A percentile compares a stretch with the other conserved stretches of the same genome.
These are phyloP conservation scores for Pocillopora grandis DNA, from an alignment of 92 coral and sea anemone species.

Conservation along the genomic window DNA sequence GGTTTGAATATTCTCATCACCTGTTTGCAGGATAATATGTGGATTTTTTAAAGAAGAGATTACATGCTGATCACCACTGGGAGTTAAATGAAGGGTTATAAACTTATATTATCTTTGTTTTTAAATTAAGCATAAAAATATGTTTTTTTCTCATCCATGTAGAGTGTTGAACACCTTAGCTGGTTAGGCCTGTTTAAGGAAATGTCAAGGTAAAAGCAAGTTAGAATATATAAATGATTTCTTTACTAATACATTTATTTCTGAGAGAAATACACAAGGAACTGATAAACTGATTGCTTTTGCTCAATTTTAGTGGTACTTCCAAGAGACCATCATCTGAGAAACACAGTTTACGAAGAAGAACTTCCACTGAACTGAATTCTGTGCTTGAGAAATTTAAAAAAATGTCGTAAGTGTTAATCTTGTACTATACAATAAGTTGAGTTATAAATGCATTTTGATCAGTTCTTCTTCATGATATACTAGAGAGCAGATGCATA, in stretches of 20 bases:
- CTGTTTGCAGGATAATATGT: no score
- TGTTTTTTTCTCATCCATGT: neutral
- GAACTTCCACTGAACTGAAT: constrained; percentile 75
- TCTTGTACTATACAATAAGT: neutral
- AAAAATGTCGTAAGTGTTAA: constrained; percentile 64
- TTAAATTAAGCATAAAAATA: no score
- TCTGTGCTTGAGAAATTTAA: constrained; percentile 67
- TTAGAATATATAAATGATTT: neutral
- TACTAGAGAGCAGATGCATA: no score
- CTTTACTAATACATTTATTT: neutral
- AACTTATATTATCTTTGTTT: no score
- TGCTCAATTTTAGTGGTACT: constrained; percentile 69
- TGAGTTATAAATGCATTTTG: no score
- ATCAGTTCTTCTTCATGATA: no score
- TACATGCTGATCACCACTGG: no score
- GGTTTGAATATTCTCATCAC: no score
- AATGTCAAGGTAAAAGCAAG: constrained; percentile 59
- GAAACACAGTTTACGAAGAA: constrained; percentile 63
- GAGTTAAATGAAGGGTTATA: no score
- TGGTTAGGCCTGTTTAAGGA: constrained; percentile 90
- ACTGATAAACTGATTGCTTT: neutral
- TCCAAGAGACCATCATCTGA: constrained; percentile 63
- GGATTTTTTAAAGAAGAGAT: no score
- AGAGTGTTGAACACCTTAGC: constrained; percentile 89
- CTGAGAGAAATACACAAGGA: neutral